These are phyloP conservation scores for Philotrypesis tridentata DNA, from an alignment of 1,140 invertebrate species.

Conservation along the genomic window DNA sequence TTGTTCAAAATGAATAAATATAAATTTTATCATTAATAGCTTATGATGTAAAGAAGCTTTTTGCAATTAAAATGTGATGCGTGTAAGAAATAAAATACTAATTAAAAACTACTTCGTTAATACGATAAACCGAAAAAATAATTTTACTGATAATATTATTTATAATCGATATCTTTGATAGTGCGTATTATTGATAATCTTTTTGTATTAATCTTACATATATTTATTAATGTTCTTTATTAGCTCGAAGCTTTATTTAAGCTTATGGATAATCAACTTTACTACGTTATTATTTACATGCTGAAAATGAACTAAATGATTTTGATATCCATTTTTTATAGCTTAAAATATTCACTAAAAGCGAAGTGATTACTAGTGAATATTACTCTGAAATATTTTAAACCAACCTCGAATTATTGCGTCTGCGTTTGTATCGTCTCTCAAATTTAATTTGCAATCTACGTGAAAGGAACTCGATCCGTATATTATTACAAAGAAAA, in stretches of 20 bases:
- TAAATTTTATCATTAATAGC: background rate
- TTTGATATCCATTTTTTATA: constrained; percentile 1
- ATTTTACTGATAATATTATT: background rate
- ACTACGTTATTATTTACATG: background rate
- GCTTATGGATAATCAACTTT: background rate
- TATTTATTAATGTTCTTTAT: too few species aligned
- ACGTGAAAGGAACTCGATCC: constrained; percentile 37
- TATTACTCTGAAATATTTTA: constrained; percentile 21
- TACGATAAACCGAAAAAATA: background rate
- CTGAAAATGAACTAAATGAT: constrained; percentile 16
- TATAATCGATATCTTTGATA: background rate
- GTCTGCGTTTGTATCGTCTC: constrained; percentile 26
- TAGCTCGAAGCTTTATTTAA: background rate
- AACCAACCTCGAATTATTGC: constrained; percentile 35
- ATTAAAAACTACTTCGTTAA: background rate
- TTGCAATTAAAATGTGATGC: background rate
- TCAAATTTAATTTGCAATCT: constrained; percentile 42
- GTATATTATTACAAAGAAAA: constrained; percentile 28
- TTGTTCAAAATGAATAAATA: background rate
- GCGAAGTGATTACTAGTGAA: constrained; percentile 24
- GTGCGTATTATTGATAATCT: too few species aligned
- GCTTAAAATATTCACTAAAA: constrained; percentile 22
- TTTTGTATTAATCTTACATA: too few species aligned
- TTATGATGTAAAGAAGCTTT: background rate
- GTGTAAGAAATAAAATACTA: background rate